A percentile compares a stretch with the other conserved stretches of the same genome.
Conservation (phyloP, 2,888 invertebrate genomes). For the Eucriotettix oculatus region DNA sequence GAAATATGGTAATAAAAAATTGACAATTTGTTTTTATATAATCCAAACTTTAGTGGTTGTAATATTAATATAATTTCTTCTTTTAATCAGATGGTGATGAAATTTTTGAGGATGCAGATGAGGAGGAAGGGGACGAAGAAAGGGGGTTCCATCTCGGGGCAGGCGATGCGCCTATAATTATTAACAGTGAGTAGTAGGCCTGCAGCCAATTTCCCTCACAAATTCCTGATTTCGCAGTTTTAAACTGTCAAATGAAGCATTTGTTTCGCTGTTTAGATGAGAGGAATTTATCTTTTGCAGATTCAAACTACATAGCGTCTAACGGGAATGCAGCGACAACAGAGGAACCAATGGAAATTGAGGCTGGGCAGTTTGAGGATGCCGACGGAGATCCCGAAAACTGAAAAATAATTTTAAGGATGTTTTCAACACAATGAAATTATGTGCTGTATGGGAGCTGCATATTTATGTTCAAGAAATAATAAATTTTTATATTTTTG, state of each 20-base stretch:
- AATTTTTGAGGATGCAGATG: constrained; percentile 15
- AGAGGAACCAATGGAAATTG: constrained; percentile 29
- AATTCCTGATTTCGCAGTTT: too few species aligned
- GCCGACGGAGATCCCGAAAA: constrained; percentile 24
- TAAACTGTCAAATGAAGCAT: constrained; percentile 2
- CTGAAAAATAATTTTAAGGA: neutral
- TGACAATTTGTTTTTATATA: too few species aligned
- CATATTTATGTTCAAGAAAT: too few species aligned
- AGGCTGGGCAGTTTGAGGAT: constrained; percentile 38
- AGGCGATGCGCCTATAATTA: constrained; percentile 6
- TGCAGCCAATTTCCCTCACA: neutral
- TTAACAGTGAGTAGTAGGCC: neutral
- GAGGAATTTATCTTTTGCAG: too few species aligned
- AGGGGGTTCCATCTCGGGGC: constrained; percentile 11
- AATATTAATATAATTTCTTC: too few species aligned
- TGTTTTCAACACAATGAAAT: too few species aligned
- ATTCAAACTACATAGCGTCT: neutral
- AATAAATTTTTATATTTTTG: too few species aligned
- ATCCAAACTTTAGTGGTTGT: too few species aligned
- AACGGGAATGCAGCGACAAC: constrained; percentile 15
- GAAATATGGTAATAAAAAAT: too few species aligned
- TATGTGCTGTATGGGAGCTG: too few species aligned
- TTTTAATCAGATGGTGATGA: constrained; percentile 8
- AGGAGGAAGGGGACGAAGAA: constrained; percentile 13
- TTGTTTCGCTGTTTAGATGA: too few species aligned